Evolutionary conservation across 2,888 invertebrate genomes (phyloP).

Genomic region (Argyra leucocephala): DNA sequence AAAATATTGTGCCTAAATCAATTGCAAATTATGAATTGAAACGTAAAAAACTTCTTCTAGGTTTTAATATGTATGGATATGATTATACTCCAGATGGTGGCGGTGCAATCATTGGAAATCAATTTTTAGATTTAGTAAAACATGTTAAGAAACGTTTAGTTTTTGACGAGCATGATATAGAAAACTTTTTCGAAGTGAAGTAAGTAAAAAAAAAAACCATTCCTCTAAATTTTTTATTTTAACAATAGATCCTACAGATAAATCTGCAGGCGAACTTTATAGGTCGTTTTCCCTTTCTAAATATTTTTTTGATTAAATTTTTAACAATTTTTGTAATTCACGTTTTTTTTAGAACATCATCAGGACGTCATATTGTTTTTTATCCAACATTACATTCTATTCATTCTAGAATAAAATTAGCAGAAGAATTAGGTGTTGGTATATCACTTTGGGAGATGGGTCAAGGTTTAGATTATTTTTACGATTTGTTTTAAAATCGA

Average conservation of each 20-base stretch:
- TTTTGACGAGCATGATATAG: constrained; percentile 68
- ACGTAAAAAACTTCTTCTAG: constrained; percentile 71
- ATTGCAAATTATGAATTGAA: constrained; percentile 45
- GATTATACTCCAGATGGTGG: constrained; percentile 75
- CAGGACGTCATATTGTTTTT: constrained; percentile 68
- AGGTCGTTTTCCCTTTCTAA: too few relatives aligned
- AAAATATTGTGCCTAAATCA: constrained; percentile 57
- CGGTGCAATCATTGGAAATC: constrained; percentile 67
- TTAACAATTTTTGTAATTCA: constrained; percentile 9
- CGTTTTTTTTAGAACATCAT: constrained; percentile 50
- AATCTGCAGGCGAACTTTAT: too few relatives aligned
- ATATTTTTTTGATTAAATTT: not conserved
- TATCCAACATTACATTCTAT: constrained; percentile 85
- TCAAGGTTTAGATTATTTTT: constrained; percentile 90
- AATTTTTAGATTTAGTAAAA: constrained; percentile 67
- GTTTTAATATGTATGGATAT: constrained; percentile 89
- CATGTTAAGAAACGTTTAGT: constrained; percentile 64
- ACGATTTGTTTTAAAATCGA: constrained; percentile 62
- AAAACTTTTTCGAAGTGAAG: constrained; percentile 80
- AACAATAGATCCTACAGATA: too few relatives aligned
- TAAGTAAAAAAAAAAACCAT: too few relatives aligned
- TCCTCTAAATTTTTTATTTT: constrained; percentile 21
- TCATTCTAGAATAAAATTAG: constrained; percentile 67
- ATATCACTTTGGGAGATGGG: constrained; percentile 94
- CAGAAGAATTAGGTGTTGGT: constrained; percentile 69